Evolutionary conservation across 2,888 invertebrate species (phyloP), one percentile per base, ranked within the genome.

Genomic region (Unio pictorum): DNA sequence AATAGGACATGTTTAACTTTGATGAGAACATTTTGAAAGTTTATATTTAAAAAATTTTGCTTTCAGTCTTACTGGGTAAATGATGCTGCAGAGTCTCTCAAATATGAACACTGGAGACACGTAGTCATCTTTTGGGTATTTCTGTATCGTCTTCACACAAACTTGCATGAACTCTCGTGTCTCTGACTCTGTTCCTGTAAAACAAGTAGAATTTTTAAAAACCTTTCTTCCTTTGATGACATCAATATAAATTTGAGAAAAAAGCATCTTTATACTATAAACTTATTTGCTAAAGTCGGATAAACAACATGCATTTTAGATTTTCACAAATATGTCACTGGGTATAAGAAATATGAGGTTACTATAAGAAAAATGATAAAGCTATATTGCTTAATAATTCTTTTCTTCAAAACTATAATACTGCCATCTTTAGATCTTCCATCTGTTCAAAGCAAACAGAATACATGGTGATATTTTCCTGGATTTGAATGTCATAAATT

Each of bases 61-160:
- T 45, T 45, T 45, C 45, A 45, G 45, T 45, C 87, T 83, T 79
- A 89, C 89, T 0, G 89, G 98, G 89, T 97, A 96, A 80, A 99
- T 98, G 76, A 98, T 97, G 28, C 97, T 98, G 88, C 98, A 98
- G 4, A 99, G 93, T 59, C 98, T 92, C 91, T 99, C 99, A 89
- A 98, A 99, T 76, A 99, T 97, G 89, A 99, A 99, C 4, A 98
- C 97, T 0, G 99, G 99, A 0, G 99, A 98, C 79, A 96, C 93
- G 78, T 97, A 95, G 90, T 99, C 98, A 88, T 96, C 95, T 55
- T 95, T 92, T 64, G 95, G 95, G 84, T 91, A 92, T 86, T 96
- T 96, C 87, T 96, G 94, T 2, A 98, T 95, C 0, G 98, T 98
- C 90, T 98, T 95, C 30, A 99, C 96, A 88, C 98, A 97, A 45